Evolutionary conservation across 2,113 vertebrate genomes (phyloP), one percentile per base, ranked within the genome.

Genomic region (Oxyruncus cristatus): DNA sequence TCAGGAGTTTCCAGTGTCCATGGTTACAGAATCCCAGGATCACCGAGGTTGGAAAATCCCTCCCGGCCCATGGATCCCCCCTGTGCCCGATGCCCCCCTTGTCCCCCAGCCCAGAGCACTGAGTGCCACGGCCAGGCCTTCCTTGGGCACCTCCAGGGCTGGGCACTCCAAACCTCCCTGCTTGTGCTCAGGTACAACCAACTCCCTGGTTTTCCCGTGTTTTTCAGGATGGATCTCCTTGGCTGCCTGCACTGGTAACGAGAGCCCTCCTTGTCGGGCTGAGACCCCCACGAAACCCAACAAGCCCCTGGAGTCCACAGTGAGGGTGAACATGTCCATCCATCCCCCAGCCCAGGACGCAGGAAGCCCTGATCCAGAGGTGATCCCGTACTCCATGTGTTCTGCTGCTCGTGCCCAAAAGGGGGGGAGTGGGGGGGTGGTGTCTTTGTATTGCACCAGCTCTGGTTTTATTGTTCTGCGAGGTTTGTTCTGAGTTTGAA

Each of bases 151-250:
- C 30, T 55, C 53, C 53, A 6, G 46, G 50, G 19, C 15, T 0
- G 8, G 17, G n/a, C 13, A 21, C 61, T 53, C 55, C 79, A 52
- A 26, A 1, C 41, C 47, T 47, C 10, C 7, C 0, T 8, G 30
- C 37, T n/a, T 30, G 6, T 4, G 23, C 22, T 20, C 47, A 12
- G 47, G 20, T 30, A 18, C 52, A 44, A 35, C 53, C 53, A 46
- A 46, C 67, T 1, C 0, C 42, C 42, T 12, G 21, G 2, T 55
- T 68, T 28, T 3, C 14, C 33, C 35, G 15, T 1, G 1, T 19
- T 30, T 49, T 35, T n/a, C 17, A 20, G 86, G 59, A 16, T 20
- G 19, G 44, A 46, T 46, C 44, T 46, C 44, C 44, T 46, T 46
- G 44, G 44, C 6, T 20, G 44, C 44, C 44, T 46, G 19, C 44